phyloP scores from a whole-genome alignment of 2,113 vertebrate genomes.

The Salvelinus namaycush region DNA sequence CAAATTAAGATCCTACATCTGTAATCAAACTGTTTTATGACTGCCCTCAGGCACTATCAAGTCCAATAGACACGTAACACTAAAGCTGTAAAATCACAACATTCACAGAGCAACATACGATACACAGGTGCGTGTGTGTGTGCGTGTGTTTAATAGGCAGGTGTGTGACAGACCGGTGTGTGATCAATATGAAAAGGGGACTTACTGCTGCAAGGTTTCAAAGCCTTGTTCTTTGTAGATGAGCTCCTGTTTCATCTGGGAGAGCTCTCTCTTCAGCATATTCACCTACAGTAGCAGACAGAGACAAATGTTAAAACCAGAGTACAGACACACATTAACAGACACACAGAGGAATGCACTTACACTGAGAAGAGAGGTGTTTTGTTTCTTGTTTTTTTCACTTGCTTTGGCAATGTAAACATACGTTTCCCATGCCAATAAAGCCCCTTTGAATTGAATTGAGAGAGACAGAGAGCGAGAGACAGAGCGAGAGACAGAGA shows the following conservation, averaged over 20 bases:
- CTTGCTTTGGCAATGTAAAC: no score
- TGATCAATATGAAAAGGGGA: neutral
- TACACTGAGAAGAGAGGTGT: no score
- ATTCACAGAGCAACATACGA: neutral
- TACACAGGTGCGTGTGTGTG: neutral
- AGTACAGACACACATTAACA: neutral
- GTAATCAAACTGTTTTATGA: neutral
- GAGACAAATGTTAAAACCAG: constrained; percentile 15
- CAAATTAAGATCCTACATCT: no score
- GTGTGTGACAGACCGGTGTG: neutral
- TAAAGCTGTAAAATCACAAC: neutral
- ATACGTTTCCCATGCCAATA: no score
- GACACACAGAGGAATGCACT: neutral
- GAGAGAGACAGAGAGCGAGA: no score
- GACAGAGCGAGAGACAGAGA: no score
- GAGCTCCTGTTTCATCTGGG: constrained; percentile 86
- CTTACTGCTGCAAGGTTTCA: constrained; percentile 85
- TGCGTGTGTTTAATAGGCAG: neutral
- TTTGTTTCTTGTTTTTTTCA: no score
- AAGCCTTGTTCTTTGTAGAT: constrained; percentile 86
- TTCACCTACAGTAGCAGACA: constrained; percentile 71
- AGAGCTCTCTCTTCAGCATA: constrained; percentile 84
- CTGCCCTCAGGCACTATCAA: neutral
- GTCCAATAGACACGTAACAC: neutral
- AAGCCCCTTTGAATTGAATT: no score